Evolutionary conservation across 1,140 invertebrate species (phyloP).

Genomic region (Pogonognathellus flavescens): DNA sequence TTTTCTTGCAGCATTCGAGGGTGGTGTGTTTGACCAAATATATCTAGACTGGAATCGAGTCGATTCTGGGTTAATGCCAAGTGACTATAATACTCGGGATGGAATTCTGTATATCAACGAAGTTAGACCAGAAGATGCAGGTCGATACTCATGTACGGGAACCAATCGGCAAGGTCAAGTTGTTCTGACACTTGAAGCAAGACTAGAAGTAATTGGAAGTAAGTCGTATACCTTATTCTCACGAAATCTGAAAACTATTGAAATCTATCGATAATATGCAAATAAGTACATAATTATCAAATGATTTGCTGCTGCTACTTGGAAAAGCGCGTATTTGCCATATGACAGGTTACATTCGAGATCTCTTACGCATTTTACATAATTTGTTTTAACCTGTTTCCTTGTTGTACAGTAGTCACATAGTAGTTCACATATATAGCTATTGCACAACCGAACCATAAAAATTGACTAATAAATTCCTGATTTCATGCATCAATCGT

Average conservation of each 20-base stretch:
- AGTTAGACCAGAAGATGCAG: conserved; percentile 77
- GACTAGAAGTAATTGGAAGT: conserved; percentile 74
- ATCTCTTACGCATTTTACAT: conserved; percentile 30
- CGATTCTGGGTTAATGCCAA: conserved; percentile 76
- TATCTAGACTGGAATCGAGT: conserved; percentile 76
- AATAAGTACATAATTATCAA: conserved; percentile 19
- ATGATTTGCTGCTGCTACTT: conserved; percentile 41
- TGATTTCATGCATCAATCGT: background rate
- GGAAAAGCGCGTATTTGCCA: conserved; percentile 40
- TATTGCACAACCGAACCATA: background rate
- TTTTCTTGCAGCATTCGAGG: conserved; percentile 62
- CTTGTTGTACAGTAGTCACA: conserved; percentile 15
- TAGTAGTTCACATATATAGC: background rate
- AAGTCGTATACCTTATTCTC: conserved; percentile 68
- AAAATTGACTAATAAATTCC: background rate
- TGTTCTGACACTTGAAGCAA: conserved; percentile 72
- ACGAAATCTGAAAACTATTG: background rate
- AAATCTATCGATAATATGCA: conserved; percentile 11
- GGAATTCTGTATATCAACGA: conserved; percentile 77
- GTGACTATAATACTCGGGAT: conserved; percentile 73
- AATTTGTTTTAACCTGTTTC: background rate
- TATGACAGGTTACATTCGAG: conserved; percentile 51
- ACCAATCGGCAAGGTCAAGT: conserved; percentile 70
- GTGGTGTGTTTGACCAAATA: conserved; percentile 66
- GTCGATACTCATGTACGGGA: conserved; percentile 83